Evolutionary conservation across 1,140 invertebrate genomes (phyloP), one percentile per base, ranked within the genome.

Genomic region (Penaeus vannamei): DNA sequence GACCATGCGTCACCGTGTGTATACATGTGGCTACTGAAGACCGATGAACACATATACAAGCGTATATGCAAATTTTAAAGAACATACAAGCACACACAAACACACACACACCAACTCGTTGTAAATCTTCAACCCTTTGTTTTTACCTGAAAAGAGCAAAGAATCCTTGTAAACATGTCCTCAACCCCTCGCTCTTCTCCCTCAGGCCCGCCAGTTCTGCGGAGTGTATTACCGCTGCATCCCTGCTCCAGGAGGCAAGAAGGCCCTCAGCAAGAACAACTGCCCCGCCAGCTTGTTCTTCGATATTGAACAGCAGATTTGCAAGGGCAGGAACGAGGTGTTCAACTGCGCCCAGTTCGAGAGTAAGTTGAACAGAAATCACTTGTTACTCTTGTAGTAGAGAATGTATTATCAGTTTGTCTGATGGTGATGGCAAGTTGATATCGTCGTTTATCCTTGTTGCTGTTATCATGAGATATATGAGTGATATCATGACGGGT

Each of bases 251-350:
- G 94, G 92, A 32, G 96, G 97, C 94, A 96, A 96, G 93, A 96
- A 95, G 92, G 95, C 97, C 93, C 94, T 98, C 93, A 97, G 97
- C 90, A 95, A 96, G 86, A 96, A 97, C 91, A 94, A 95, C 92
- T 98, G 97, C 93, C 97, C 97, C 90, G 96, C 95, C 92, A 97
- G 97, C 93, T 95, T 98, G 93, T 97, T 96, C 92, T 98, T 98
- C 94, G 97, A 98, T 95, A 96, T 98, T 93, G 96, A 97, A 93
- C 95, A 97, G 92, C 97, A 98, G 93, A 98, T 97, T 91, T 98
- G 97, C 94, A 97, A 98, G 94, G 98, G 97, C 97, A 98, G 97
- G 95, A 96, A 96, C 92, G 96, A 97, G 95, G 97, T 98, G 94
- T 97, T 97, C 95, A 98, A 97, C 96, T 98, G 97, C 95, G 96